Percentiles rank a stretch among this genome's conserved stretches.
These are phyloP conservation scores for Lipophrys pholis DNA, from an alignment of 2,113 vertebrate genomes.

Conservation along the genomic window DNA sequence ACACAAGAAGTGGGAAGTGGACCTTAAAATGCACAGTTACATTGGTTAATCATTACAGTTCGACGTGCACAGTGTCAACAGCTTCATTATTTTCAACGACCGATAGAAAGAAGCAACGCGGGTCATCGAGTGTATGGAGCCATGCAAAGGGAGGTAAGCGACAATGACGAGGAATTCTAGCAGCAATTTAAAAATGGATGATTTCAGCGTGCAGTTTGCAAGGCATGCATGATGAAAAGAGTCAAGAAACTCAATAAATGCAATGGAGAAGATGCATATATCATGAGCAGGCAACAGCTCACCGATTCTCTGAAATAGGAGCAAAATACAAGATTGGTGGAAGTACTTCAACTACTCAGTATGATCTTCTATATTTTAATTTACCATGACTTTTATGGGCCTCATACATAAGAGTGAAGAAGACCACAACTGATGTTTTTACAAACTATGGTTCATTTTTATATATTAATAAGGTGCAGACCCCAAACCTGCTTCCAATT, in stretches of 20 bases:
- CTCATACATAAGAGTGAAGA: no score
- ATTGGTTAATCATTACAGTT: neutral
- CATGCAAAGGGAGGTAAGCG: constrained; percentile 50
- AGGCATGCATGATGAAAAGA: constrained; percentile 46
- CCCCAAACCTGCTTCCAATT: no score
- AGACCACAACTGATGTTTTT: no score
- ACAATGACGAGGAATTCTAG: neutral
- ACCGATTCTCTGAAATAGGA: constrained; percentile 14
- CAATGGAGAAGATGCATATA: constrained; percentile 39
- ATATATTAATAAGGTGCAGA: no score
- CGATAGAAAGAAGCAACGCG: constrained; percentile 34
- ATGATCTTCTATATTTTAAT: no score
- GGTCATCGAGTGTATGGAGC: neutral
- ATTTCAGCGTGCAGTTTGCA: neutral
- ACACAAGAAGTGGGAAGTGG: neutral
- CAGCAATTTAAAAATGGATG: constrained; percentile 9
- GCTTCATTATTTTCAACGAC: constrained; percentile 5
- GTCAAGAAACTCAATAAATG: constrained; percentile 4
- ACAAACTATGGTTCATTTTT: no score
- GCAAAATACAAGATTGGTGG: constrained; percentile 18
- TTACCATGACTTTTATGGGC: no score
- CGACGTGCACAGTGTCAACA: neutral
- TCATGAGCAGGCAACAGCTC: constrained; percentile 2
- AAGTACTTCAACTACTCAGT: neutral
- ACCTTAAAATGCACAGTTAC: neutral